These are phyloP conservation scores for Apodemia hepburni DNA, from an alignment of 2,888 invertebrate genomes.

Conservation along the genomic window DNA sequence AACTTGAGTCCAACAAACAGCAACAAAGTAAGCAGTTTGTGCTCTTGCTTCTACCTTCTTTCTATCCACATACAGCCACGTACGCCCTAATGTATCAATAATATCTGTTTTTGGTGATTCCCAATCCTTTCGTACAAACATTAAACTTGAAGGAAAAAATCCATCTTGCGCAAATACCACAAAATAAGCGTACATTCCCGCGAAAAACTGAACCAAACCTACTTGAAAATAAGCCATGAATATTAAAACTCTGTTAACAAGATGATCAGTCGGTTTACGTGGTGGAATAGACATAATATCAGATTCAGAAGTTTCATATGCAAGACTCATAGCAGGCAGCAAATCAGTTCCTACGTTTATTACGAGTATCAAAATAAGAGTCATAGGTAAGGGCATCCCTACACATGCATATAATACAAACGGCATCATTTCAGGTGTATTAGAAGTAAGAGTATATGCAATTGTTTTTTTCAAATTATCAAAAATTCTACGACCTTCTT, in stretches of 20 bases:
- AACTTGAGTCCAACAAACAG: constrained; percentile 88
- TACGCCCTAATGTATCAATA: constrained; percentile 86
- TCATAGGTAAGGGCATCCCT: constrained; percentile 87
- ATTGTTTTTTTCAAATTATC: constrained; percentile 94
- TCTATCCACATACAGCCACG: constrained; percentile 85
- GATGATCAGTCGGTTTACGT: constrained; percentile 73
- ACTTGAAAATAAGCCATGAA: constrained; percentile 93
- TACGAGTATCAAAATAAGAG: constrained; percentile 80
- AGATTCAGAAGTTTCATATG: constrained; percentile 87
- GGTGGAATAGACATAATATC: constrained; percentile 86
- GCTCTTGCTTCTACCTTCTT: constrained; percentile 86
- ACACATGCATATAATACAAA: constrained; percentile 87
- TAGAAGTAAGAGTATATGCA: constrained; percentile 90
- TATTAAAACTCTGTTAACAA: constrained; percentile 82
- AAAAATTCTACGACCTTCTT: constrained; percentile 90
- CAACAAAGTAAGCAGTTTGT: constrained; percentile 89
- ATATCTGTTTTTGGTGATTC: constrained; percentile 82
- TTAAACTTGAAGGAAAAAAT: constrained; percentile 83
- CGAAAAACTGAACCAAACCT: constrained; percentile 91
- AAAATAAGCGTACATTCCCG: constrained; percentile 90
- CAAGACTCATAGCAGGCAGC: constrained; percentile 88
- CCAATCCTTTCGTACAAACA: constrained; percentile 87
- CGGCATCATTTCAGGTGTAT: constrained; percentile 92
- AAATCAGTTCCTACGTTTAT: constrained; percentile 91
- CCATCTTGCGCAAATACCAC: constrained; percentile 89